Evolutionary conservation across 1,140 invertebrate genomes (phyloP), one percentile per base, ranked within the genome.

Genomic region (Apis dorsata): DNA sequence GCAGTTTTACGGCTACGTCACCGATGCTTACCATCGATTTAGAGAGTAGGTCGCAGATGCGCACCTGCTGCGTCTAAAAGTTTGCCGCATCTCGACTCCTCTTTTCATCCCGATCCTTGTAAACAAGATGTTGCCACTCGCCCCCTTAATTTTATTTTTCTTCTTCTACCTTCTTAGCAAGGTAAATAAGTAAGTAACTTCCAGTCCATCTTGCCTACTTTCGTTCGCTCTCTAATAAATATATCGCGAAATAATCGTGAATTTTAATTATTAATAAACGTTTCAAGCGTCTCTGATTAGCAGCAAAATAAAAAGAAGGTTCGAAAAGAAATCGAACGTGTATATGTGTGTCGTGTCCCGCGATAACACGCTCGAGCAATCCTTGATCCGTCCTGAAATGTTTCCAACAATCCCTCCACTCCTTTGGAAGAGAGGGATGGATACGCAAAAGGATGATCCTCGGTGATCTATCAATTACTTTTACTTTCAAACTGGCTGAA

Each of bases 1-100:
- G 77, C 81, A 59, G 51, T 78, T 77, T 73, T 73, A 59, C 84
- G 59, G 65, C 83, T 80, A 86, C 85, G 84, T 84, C 84, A 85
- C 51, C 68, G 57, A 34, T 75, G 73, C 75, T 86, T 85, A 82
- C 24, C 78, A 81, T 81, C 62, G 62, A 75, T 80, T 85, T 85
- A 71, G 74, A 84, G 83, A 81, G 85, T 85, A 86, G 84, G 84
- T 86, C 85, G 66, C 84, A 82, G 81, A 79, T 79, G 85, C 85
- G 79, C 85, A 86, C 85, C 85, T 86, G 85, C 85, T 85, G 85
- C 62, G 57, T 34, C 68, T 70, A 62, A 51, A 81, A 57, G 17
- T 74, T 80, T 59, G 63, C 13, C 28, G 51, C 28, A 17, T 78
- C 65, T 68, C 63, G 15, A 13, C 12, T 13, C 63, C 34, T 69